phyloP scores from a whole-genome alignment of 2,797 vertebrate genomes.

The Tamandua tetradactyla region DNA sequence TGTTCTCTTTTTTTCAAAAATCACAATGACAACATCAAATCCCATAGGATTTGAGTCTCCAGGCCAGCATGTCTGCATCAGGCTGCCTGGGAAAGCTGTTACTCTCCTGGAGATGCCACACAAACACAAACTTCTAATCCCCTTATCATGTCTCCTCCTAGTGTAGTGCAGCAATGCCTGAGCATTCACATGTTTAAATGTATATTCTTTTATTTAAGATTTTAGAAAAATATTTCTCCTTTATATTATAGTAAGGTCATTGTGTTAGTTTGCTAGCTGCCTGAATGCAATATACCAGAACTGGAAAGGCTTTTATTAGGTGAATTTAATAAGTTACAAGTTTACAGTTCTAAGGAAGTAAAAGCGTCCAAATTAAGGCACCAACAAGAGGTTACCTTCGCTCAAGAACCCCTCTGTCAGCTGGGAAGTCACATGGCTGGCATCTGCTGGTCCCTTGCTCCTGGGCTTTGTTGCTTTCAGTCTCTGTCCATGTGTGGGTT shows the following conservation, averaged over 20 bases:
- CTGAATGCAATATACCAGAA: too few relatives aligned
- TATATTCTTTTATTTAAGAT: not conserved
- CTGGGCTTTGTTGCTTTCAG: too few relatives aligned
- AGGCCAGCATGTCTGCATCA: not conserved
- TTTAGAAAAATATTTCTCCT: not conserved
- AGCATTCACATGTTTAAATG: not conserved
- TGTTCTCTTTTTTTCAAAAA: slow-evolving; percentile 46
- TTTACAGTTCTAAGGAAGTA: too few relatives aligned
- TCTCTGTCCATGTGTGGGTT: too few relatives aligned
- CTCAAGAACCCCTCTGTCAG: too few relatives aligned
- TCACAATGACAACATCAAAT: not conserved
- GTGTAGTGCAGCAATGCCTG: not conserved
- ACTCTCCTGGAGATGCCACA: fast-evolving
- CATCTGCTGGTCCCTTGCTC: too few relatives aligned
- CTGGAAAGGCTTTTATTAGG: too few relatives aligned
- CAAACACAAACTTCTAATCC: not conserved
- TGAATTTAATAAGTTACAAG: too few relatives aligned
- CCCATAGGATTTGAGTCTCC: not conserved
- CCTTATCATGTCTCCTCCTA: not conserved
- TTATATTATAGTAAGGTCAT: not conserved
- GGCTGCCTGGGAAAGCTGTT: not conserved
- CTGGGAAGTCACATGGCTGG: too few relatives aligned
- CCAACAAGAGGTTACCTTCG: too few relatives aligned
- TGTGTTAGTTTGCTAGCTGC: too few relatives aligned
- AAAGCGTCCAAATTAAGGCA: too few relatives aligned